Evolutionary conservation across 92 coral and sea anemone species (phyloP).

Genomic region (Epizoanthus fatuus): DNA sequence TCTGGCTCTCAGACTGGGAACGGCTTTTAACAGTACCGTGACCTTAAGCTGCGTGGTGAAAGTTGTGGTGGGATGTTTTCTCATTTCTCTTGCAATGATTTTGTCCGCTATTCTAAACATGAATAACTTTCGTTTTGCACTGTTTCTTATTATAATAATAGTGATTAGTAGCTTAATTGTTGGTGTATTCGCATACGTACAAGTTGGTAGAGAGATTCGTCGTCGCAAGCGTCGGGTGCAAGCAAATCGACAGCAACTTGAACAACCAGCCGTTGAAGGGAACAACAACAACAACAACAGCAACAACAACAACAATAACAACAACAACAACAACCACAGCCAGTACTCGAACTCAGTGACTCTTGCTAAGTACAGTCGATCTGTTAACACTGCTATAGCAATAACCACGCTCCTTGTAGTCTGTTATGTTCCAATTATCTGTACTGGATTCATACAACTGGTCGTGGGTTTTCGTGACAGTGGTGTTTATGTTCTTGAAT

Average conservation of each 20-base stretch:
- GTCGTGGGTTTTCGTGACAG: background rate
- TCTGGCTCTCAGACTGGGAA: conserved; percentile 25
- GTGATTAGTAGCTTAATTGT: background rate
- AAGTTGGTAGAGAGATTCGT: background rate
- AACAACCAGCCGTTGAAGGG: background rate
- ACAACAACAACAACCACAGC: no score
- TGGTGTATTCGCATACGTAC: background rate
- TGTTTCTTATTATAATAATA: background rate
- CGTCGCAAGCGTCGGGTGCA: background rate
- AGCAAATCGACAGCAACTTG: background rate
- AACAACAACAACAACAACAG: background rate
- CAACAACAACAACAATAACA: background rate
- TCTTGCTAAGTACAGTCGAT: background rate
- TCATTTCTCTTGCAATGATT: background rate
- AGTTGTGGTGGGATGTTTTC: background rate
- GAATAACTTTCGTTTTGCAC: background rate
- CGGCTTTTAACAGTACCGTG: background rate
- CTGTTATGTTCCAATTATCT: background rate
- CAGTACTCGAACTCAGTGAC: background rate
- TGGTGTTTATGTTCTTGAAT: background rate
- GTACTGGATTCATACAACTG: background rate
- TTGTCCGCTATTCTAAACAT: background rate
- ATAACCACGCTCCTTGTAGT: background rate
- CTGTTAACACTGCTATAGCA: background rate
- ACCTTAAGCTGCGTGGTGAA: background rate